Conservation (phyloP, 30 jellyfish, hydroid and myxozoan genomes). For the Aurelia sp. region DNA sequence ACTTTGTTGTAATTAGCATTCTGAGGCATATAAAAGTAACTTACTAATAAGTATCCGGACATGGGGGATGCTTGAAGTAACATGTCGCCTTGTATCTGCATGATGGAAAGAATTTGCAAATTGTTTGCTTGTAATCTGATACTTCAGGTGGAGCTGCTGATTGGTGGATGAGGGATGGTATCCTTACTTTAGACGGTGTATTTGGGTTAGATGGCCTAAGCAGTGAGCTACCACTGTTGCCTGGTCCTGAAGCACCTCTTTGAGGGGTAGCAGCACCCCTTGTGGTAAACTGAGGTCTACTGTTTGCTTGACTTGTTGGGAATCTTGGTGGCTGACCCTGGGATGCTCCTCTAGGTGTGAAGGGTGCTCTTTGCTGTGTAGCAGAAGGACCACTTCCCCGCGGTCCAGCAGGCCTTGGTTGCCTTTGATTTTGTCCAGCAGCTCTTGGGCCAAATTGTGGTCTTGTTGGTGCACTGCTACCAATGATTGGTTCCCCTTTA, state of each 20-base stretch:
- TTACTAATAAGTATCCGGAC: conserved; percentile 64
- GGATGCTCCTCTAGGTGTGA: too few relatives aligned
- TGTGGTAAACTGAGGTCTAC: neutral
- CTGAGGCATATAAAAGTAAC: conserved; percentile 15
- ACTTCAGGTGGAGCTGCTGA: neutral
- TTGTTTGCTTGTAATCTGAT: neutral
- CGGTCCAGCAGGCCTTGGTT: neutral
- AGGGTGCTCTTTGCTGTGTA: neutral
- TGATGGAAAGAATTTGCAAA: conserved; percentile 82
- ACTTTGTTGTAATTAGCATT: too few relatives aligned
- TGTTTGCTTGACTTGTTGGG: neutral
- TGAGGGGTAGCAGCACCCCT: conserved; percentile 13
- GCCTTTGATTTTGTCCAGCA: neutral
- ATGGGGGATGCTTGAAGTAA: conserved; percentile 77
- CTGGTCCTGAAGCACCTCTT: neutral
- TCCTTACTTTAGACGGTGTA: neutral
- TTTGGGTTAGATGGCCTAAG: neutral
- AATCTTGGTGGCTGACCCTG: too few relatives aligned
- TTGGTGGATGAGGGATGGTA: conserved; percentile 54
- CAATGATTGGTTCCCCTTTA: neutral
- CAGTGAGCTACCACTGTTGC: conserved; percentile 4
- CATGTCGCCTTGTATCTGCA: conserved; percentile 76
- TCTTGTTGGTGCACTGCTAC: neutral
- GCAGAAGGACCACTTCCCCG: neutral
- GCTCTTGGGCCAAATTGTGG: conserved; percentile 30